These are phyloP conservation scores for Tetrao urogallus DNA, from an alignment of 2,113 vertebrate genomes.

Conservation along the genomic window DNA sequence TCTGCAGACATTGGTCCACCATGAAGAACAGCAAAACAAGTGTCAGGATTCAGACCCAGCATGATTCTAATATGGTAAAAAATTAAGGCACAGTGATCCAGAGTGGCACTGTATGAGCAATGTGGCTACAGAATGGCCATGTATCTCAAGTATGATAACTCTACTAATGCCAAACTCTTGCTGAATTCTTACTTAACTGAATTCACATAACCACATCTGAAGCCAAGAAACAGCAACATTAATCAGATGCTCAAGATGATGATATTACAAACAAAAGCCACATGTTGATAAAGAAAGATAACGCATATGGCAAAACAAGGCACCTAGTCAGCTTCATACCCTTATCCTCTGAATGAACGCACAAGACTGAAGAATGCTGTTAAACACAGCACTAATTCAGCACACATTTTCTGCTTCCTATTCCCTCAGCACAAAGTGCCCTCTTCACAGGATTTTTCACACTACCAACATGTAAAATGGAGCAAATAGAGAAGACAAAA, in stretches of 20 bases:
- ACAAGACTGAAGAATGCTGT: background rate
- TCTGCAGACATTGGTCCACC: background rate
- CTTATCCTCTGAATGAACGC: background rate
- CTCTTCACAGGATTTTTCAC: background rate
- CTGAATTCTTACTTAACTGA: background rate
- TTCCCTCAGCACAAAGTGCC: background rate
- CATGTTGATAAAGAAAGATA: slow-evolving; percentile 29
- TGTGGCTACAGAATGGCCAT: background rate
- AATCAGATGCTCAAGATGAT: background rate
- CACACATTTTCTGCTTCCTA: background rate
- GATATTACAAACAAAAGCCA: slow-evolving; percentile 1
- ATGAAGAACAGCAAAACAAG: background rate
- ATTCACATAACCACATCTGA: background rate
- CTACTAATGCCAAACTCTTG: background rate
- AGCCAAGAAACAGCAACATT: background rate
- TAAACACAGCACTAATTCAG: background rate
- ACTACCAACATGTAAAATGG: background rate
- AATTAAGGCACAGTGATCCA: too few relatives aligned
- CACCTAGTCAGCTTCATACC: background rate
- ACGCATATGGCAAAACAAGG: background rate
- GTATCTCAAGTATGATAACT: background rate
- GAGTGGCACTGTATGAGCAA: background rate
- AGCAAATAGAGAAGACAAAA: background rate
- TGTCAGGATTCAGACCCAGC: background rate
- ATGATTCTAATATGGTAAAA: background rate